Percentiles rank a stretch among this genome's conserved stretches.
These are phyloP conservation scores for Xiphias gladius DNA, from an alignment of 2,113 vertebrate genomes.

Conservation along the genomic window DNA sequence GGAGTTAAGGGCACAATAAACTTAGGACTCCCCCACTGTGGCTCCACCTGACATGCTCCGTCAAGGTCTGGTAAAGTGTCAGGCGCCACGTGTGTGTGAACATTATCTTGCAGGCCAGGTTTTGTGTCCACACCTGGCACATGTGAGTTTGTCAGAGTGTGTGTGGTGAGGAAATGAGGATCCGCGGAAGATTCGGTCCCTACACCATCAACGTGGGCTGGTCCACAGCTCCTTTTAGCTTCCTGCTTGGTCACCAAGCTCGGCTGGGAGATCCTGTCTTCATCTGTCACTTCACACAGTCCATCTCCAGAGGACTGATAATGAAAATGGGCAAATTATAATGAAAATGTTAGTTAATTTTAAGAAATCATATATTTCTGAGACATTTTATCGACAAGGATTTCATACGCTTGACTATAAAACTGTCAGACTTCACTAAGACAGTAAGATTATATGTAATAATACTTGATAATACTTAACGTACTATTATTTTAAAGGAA, in stretches of 20 bases:
- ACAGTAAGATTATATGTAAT: neutral
- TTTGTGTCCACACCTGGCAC: slow-evolving; percentile 39
- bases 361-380: slow-evolving; percentile 2
- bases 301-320: slow-evolving; percentile 58
- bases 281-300: slow-evolving; percentile 69
- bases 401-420: neutral
- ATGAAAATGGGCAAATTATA: slow-evolving; percentile 35
- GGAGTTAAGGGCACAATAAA: slow-evolving; percentile 80
- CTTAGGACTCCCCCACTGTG: slow-evolving; percentile 38
- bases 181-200: slow-evolving; percentile 18
- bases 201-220: slow-evolving; percentile 18
- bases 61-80: slow-evolving; percentile 52
- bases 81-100: slow-evolving; percentile 13
- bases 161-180: neutral
- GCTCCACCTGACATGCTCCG: slow-evolving; percentile 40
- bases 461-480: neutral
- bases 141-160: slow-evolving; percentile 12
- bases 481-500: neutral
- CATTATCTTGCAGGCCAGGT: slow-evolving; percentile 26
- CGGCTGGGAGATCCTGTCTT: slow-evolving; percentile 28
- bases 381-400: neutral
- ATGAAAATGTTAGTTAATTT: neutral
- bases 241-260: slow-evolving; percentile 22
- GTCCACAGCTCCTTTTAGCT: slow-evolving; percentile 35
- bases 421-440: neutral